Evolutionary conservation across 2,797 vertebrate species (phyloP).

Genomic region (Spinibarbus caldwelli): DNA sequence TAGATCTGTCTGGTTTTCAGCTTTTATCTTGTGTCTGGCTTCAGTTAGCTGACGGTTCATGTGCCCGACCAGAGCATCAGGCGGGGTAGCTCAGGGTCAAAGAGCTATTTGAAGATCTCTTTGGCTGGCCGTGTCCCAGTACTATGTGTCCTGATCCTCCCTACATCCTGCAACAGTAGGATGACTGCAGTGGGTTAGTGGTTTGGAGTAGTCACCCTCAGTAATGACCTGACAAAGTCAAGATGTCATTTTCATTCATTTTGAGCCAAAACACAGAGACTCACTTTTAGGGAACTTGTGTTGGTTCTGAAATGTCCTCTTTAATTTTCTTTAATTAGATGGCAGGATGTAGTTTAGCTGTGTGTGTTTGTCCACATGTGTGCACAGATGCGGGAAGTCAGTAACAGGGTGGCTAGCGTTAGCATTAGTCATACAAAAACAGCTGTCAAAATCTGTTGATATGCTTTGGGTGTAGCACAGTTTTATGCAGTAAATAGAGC

Average conservation of each 20-base stretch:
- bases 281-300: conserved; percentile 25
- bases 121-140: conserved; percentile 17
- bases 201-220: conserved; percentile 27
- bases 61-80: conserved; percentile 25
- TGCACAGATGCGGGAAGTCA: conserved; percentile 7
- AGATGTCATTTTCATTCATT: conserved; percentile 36
- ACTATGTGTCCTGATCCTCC: conserved; percentile 32
- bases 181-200: conserved; percentile 18
- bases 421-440: conserved; percentile 32
- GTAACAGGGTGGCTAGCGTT: not conserved
- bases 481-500: not conserved
- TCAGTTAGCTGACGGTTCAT: conserved; percentile 23
- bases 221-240: conserved; percentile 21
- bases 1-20: conserved; percentile 42
- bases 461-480: not conserved
- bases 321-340: conserved; percentile 41
- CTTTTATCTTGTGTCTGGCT: conserved; percentile 47
- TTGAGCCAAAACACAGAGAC: conserved; percentile 23
- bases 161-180: conserved; percentile 33
- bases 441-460: conserved; percentile 21
- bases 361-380: conserved; percentile 28
- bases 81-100: conserved; percentile 33
- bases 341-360: conserved; percentile 24
- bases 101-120: conserved; percentile 41
- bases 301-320: conserved; percentile 14